Evolutionary conservation across 2,888 invertebrate species (phyloP).

Genomic region (Sabatieria punctata): DNA sequence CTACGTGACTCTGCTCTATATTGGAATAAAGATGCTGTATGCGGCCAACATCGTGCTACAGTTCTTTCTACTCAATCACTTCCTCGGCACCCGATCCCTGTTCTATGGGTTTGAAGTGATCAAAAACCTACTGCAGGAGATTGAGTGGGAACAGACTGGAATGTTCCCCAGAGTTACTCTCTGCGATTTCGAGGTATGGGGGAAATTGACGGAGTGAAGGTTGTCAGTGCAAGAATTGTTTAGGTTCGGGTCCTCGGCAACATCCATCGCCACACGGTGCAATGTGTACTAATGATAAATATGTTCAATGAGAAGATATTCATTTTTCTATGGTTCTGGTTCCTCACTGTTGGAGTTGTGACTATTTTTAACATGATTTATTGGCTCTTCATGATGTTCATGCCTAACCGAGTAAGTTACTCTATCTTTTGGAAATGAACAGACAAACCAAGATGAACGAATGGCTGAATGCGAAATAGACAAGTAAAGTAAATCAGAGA

Average conservation of each 20-base stretch:
- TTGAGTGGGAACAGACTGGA: slow-evolving; percentile 31
- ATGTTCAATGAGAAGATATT: slow-evolving; percentile 31
- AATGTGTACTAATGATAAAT: slow-evolving; percentile 31
- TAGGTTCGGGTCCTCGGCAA: slow-evolving; percentile 18
- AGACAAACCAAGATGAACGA: too few relatives aligned
- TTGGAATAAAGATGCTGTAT: slow-evolving; percentile 29
- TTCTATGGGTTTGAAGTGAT: slow-evolving; percentile 30
- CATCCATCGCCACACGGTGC: slow-evolving; percentile 30
- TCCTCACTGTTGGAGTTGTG: slow-evolving; percentile 27
- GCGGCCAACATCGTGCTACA: slow-evolving; percentile 27
- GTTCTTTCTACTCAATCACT: slow-evolving; percentile 28
- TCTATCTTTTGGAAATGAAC: too few relatives aligned
- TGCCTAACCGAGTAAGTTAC: too few relatives aligned
- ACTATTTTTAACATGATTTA: slow-evolving; percentile 28
- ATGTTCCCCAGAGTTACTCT: slow-evolving; percentile 31
- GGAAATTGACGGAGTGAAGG: too few relatives aligned
- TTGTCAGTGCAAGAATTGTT: too few relatives aligned
- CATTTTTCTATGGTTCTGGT: slow-evolving; percentile 30
- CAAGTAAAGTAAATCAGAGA: too few relatives aligned
- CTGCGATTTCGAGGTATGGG: slow-evolving; percentile 31
- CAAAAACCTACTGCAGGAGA: slow-evolving; percentile 26
- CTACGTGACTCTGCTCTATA: slow-evolving; percentile 29
- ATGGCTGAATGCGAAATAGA: too few relatives aligned
- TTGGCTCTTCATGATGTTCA: slow-evolving; percentile 30
- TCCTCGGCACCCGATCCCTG: slow-evolving; percentile 26